Evolutionary conservation across 2,113 vertebrate species (phyloP), one percentile per base, ranked within the genome.

Genomic region (Campylorhamphus procurvoides): DNA sequence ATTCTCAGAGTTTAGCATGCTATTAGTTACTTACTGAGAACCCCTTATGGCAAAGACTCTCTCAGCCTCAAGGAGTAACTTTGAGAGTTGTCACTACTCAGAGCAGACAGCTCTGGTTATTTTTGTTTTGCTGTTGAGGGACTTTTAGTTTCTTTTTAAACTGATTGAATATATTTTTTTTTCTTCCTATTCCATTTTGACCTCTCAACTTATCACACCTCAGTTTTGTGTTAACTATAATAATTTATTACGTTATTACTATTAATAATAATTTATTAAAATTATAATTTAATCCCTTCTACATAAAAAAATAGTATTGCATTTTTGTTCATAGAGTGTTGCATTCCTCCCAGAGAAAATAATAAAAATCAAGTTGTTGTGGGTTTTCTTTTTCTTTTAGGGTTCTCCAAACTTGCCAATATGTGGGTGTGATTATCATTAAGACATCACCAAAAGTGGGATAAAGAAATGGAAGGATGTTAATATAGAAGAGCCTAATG

Each of bases 11-110:
- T 44, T 77, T 37, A 60, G 40, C 25, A 42, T 14, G 5, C 4
- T 31, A 10, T 42, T 31, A 42, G 9, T 31, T 42, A 35, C 19
- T 67, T 50, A 11, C 18, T 27, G 46, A 60, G 37, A 44, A 59
- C 13, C 10, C 42, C 2, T 18, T 37, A 47, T 7, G 11, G 33
- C 53, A 52, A 37, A 0, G 0, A 44, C 18, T 11, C 12, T 52
- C 53, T 60, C 27, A 37, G 11, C 3, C 42, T 37, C 6, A 22
- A 67, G 44, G 31, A 42, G 13, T 13, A 42, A 19, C 16, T 40
- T 46, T n/a, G 24, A 49, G 29, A n/a, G 10, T 12, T 15, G 10
- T 50, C 25, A 17, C 58, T 33, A 27, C 13, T 37, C 14, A 52
- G 33, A 22, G 14, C 40, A 42, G 40, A 42, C 40, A 42, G 40